phyloP scores from a whole-genome alignment of 2,797 vertebrate genomes.

The Aulostomus chinensis region DNA sequence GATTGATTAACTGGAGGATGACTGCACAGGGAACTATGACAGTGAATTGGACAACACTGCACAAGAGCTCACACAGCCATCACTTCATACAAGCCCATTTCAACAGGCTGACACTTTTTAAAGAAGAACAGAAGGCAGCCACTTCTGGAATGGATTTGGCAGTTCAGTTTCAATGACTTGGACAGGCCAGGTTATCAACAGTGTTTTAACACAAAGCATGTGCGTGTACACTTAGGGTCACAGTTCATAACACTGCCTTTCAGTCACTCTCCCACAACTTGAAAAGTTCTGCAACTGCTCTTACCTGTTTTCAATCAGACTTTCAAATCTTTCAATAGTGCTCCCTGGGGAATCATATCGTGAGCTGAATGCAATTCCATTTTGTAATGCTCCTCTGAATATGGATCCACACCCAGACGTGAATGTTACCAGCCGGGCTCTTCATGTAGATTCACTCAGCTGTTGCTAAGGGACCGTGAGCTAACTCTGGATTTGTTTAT shows the following conservation, averaged over 20 bases:
- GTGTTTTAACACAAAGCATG: constrained; percentile 52
- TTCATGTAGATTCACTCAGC: constrained; percentile 18
- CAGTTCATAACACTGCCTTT: constrained; percentile 37
- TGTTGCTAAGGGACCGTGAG: constrained; percentile 52
- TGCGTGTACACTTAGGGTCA: constrained; percentile 33
- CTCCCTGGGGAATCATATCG: constrained; percentile 2
- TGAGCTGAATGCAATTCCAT: constrained; percentile 27
- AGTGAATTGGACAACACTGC: constrained; percentile 6
- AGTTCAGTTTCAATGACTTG: constrained; percentile 29
- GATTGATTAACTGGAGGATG: neutral
- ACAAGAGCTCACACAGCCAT: constrained; percentile 1
- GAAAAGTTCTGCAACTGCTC: constrained; percentile 27
- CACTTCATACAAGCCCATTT: constrained; percentile 23
- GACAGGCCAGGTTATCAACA: constrained; percentile 42
- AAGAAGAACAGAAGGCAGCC: constrained; percentile 32
- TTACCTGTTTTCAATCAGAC: constrained; percentile 54
- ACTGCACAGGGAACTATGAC: neutral
- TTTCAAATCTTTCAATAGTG: constrained; percentile 6
- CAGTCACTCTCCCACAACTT: constrained; percentile 12
- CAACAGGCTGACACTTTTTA: constrained; percentile 31
- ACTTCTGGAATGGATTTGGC: constrained; percentile 43
- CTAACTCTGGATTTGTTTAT: constrained; percentile 57
- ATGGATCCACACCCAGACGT: constrained; percentile 45
- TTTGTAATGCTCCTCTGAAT: constrained; percentile 28
- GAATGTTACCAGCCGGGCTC: constrained; percentile 16